A percentile compares a stretch with the other conserved stretches of the same genome.
These are phyloP conservation scores for Oscheius onirici DNA, from an alignment of 2,888 invertebrate species.

Conservation along the genomic window DNA sequence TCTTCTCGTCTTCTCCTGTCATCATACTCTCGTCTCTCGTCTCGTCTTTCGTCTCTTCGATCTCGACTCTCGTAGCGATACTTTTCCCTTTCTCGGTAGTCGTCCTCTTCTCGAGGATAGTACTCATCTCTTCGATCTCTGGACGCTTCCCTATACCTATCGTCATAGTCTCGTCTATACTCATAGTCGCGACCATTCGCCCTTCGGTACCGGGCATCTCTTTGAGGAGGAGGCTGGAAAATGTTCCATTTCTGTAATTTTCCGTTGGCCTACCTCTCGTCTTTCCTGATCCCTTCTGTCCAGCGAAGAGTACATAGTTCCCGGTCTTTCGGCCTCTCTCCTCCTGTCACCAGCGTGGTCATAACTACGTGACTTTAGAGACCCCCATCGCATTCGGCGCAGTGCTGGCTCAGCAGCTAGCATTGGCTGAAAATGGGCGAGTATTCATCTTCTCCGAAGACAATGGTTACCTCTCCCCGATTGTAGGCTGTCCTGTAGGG, in stretches of 20 bases:
- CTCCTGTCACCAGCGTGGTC: slow-evolving; percentile 63
- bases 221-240: slow-evolving; percentile 1
- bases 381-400: slow-evolving; percentile 68
- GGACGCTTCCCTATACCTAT: slow-evolving; percentile 27
- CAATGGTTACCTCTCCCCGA: slow-evolving; percentile 24
- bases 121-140: slow-evolving; percentile 34
- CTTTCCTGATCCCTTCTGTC: slow-evolving; percentile 47
- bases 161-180: slow-evolving; percentile 37
- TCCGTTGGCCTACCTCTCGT: neutral
- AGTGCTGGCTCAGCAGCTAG: slow-evolving; percentile 58
- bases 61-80: slow-evolving; percentile 30
- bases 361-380: slow-evolving; percentile 67
- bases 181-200: slow-evolving; percentile 33
- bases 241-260: neutral
- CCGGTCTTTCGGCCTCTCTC: slow-evolving; percentile 27
- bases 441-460: neutral
- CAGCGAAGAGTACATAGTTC: slow-evolving; percentile 57
- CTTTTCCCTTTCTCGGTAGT: slow-evolving; percentile 15
- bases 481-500: slow-evolving; percentile 40
- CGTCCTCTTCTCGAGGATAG: slow-evolving; percentile 23
- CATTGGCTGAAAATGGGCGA: slow-evolving; percentile 12
- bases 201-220: slow-evolving; percentile 28
- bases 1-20: slow-evolving; percentile 35
- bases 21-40: slow-evolving; percentile 26
- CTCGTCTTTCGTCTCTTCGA: slow-evolving; percentile 32